These are phyloP conservation scores for Mesodorylaimus sp. DNA, from an alignment of 2,888 invertebrate genomes.

Conservation along the genomic window DNA sequence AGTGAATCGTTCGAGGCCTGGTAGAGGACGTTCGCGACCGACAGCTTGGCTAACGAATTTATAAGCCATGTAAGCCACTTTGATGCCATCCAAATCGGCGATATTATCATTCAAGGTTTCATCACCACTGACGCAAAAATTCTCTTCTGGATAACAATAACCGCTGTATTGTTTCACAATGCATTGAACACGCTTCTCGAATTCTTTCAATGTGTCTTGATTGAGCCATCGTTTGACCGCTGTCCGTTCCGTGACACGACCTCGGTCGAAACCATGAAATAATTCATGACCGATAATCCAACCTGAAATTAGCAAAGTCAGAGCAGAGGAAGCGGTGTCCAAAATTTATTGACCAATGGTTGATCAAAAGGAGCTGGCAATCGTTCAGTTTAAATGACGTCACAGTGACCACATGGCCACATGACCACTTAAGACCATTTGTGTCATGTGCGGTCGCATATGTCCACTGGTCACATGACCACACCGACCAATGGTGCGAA, in stretches of 20 bases:
- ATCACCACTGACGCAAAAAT: constrained; percentile 1
- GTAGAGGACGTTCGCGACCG: not conserved
- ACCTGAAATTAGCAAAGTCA: too few relatives aligned
- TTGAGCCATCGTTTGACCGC: not conserved
- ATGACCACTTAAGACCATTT: too few relatives aligned
- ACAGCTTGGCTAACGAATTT: constrained; percentile 1
- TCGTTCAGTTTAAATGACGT: too few relatives aligned
- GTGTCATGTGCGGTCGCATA: too few relatives aligned
- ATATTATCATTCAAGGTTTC: constrained; percentile 1
- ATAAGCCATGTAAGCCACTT: constrained; percentile 4
- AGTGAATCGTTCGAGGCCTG: not conserved
- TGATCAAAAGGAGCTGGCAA: too few relatives aligned
- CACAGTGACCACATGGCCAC: too few relatives aligned
- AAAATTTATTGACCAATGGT: too few relatives aligned
- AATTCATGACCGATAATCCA: constrained; percentile 2
- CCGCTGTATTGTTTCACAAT: not conserved
- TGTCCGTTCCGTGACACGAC: not conserved
- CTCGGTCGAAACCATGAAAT: constrained; percentile 2
- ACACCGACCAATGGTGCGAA: too few relatives aligned
- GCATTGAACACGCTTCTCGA: not conserved
- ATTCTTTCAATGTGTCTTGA: not conserved
- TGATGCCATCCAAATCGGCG: constrained; percentile 1
- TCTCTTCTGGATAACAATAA: constrained; percentile 2
- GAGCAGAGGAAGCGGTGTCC: too few relatives aligned
- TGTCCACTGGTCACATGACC: too few relatives aligned